Evolutionary conservation across 2,113 vertebrate species (phyloP).

Genomic region (Clupea harengus): DNA sequence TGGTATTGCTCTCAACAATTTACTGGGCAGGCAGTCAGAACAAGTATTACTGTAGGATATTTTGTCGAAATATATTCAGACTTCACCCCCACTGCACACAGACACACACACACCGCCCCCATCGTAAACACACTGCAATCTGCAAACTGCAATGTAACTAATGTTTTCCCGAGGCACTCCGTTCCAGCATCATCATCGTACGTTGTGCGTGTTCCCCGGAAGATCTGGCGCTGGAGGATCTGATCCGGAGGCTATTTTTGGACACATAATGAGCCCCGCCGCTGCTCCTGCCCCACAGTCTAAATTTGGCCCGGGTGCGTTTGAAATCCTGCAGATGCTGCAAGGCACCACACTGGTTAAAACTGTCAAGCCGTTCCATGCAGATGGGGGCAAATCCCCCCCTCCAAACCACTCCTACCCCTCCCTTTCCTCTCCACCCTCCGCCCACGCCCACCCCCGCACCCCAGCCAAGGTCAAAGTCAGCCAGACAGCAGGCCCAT

Average conservation of each 20-base stretch:
- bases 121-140: background rate
- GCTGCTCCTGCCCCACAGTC: background rate
- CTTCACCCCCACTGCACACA: background rate
- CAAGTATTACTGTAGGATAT: background rate
- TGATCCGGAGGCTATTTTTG: slow-evolving; percentile 7
- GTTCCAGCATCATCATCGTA: background rate
- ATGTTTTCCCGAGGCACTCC: background rate
- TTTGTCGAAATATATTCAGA: background rate
- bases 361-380: background rate
- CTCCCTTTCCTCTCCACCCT: background rate
- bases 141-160: background rate
- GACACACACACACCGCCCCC: background rate
- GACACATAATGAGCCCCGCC: background rate
- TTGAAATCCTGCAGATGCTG: slow-evolving; percentile 14
- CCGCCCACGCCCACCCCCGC: background rate
- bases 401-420: too few species aligned
- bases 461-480: background rate
- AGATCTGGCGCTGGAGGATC: background rate
- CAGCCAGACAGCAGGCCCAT: slow-evolving; percentile 4
- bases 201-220: background rate
- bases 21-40: background rate
- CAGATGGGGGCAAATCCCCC: background rate
- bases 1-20: background rate
- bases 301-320: background rate
- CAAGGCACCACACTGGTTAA: slow-evolving; percentile 10